These are phyloP conservation scores for Battus philenor DNA, from an alignment of 1,140 invertebrate species.

Conservation along the genomic window DNA sequence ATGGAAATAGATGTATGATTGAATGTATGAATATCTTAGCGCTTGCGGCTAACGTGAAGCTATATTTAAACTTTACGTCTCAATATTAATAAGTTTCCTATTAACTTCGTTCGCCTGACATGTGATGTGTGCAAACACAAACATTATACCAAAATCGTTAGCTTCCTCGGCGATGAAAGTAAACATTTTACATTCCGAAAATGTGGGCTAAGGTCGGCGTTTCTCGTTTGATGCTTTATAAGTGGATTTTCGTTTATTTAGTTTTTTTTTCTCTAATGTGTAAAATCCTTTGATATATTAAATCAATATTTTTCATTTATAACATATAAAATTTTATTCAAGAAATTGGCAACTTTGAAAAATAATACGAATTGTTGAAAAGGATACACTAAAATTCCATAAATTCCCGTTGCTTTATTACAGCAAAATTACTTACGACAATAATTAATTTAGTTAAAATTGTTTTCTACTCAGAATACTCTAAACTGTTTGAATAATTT, in stretches of 20 bases:
- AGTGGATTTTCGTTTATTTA: constrained; percentile 3
- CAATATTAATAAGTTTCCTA: no score
- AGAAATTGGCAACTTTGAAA: neutral
- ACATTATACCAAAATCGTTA: constrained; percentile 24
- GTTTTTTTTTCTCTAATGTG: neutral
- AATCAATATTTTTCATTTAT: neutral
- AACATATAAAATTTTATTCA: neutral
- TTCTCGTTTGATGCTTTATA: constrained; percentile 5
- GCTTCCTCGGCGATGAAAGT: constrained; percentile 21
- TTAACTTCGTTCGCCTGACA: constrained; percentile 7
- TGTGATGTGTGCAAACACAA: constrained; percentile 19
- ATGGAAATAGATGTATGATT: no score
- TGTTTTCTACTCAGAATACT: no score
- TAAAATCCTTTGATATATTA: neutral
- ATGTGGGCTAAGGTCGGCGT: constrained; percentile 31
- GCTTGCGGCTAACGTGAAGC: no score
- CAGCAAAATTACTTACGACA: no score
- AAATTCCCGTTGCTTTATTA: no score
- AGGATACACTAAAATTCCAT: no score
- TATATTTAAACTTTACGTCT: no score
- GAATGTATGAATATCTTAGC: no score
- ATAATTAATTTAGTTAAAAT: no score
- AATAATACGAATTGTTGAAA: neutral
- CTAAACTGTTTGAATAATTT: no score
- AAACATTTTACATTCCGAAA: constrained; percentile 41